These are phyloP conservation scores for Clostera curtula DNA, from an alignment of 2,888 invertebrate genomes.

Conservation along the genomic window DNA sequence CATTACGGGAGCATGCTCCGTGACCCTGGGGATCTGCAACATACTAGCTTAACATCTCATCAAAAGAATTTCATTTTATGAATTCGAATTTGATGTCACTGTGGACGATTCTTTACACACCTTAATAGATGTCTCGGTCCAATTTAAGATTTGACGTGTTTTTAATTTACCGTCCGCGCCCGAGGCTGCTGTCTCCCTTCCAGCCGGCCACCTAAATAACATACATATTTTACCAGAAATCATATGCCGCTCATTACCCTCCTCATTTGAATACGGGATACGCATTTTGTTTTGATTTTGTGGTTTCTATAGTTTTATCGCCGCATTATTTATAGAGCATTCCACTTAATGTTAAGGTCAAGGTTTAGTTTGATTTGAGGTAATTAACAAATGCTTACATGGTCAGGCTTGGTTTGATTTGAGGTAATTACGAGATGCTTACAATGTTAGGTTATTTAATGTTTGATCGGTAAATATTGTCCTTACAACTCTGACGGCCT, in stretches of 20 bases:
- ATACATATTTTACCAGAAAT: conserved; percentile 63
- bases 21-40: too few species aligned
- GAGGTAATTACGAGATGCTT: background rate
- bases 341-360: background rate
- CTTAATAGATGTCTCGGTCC: conserved; percentile 74
- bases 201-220: conserved; percentile 51
- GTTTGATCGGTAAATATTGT: too few species aligned
- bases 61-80: background rate
- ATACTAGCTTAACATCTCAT: too few species aligned
- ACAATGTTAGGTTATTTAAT: too few species aligned
- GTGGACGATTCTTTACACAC: conserved; percentile 37
- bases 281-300: conserved; percentile 16
- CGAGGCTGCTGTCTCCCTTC: conserved; percentile 63
- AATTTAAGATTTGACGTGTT: conserved; percentile 75
- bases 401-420: background rate
- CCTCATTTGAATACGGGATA: conserved; percentile 50
- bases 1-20: too few species aligned
- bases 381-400: too few species aligned
- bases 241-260: conserved; percentile 59
- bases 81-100: conserved; percentile 15
- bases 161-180: conserved; percentile 72
- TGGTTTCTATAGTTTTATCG: background rate
- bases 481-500: too few species aligned
- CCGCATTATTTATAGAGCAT: too few species aligned
- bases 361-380: background rate